phyloP scores from a whole-genome alignment of 2,797 vertebrate species.

The Lagodon rhomboides region DNA sequence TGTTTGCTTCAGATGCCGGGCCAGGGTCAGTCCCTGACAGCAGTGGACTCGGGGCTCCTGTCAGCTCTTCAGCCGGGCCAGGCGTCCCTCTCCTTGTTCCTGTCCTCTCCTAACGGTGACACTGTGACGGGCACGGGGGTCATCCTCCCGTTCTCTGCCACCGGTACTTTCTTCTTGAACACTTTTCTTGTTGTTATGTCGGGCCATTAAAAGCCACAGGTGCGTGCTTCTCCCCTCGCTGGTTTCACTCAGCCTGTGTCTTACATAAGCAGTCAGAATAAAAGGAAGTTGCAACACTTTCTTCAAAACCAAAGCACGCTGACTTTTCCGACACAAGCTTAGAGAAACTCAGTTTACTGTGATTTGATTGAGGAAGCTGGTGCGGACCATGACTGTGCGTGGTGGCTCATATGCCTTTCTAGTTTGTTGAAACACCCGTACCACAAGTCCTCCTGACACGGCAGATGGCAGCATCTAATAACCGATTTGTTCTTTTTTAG shows the following conservation, averaged over 20 bases:
- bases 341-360: neutral
- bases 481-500: slow-evolving; percentile 72
- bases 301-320: slow-evolving; percentile 6
- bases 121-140: slow-evolving; percentile 86
- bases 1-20: slow-evolving; percentile 79
- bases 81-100: slow-evolving; percentile 85
- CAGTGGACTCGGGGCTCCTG: slow-evolving; percentile 89
- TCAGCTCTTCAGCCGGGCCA: slow-evolving; percentile 86
- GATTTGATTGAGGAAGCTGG: slow-evolving; percentile 17
- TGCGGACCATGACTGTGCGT: slow-evolving; percentile 15
- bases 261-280: slow-evolving; percentile 16
- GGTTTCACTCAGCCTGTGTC: neutral
- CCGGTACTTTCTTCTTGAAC: slow-evolving; percentile 78
- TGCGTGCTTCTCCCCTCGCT: neutral
- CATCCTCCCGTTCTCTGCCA: slow-evolving; percentile 87
- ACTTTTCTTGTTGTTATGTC: accelerated
- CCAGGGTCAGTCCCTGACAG: slow-evolving; percentile 80
- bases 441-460: slow-evolving; percentile 18
- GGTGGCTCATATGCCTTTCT: neutral
- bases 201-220: neutral
- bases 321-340: neutral
- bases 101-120: slow-evolving; percentile 76
- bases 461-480: neutral
- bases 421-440: neutral
- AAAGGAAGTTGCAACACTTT: slow-evolving; percentile 44